Base-by-base conservation (phyloP, 2,888 invertebrate genomes). In the Yponomeuta evonymella region DNA sequence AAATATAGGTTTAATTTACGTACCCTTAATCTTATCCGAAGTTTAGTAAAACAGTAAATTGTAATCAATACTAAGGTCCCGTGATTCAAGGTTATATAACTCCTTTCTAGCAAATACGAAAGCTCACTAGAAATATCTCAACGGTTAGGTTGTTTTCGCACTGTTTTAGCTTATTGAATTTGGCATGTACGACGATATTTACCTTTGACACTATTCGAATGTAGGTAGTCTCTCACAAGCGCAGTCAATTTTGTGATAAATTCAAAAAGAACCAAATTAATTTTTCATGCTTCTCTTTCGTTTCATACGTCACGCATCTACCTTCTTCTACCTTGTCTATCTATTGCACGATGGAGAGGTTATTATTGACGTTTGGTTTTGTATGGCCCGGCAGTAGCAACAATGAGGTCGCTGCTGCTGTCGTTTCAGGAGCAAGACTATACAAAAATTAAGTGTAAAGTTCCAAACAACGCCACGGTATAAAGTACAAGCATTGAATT, bases 41-140 rank as follows among this genome's bases (percentile, higher is more conserved):
- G 72, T 78, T 79, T 80, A 78, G 75, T 77, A 76, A 79, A 30
- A 71, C 64, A 48, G 68, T 51, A 68, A 68, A 30, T 23, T 63
- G 77, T 85, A 82, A 90, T 90, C 89, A 88, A 88, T 89, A 90
- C 83, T 80, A 77, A 82, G 84, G 86, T 90, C 90, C 85, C 89
- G 91, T 90, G 91, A 91, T 90, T 91, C 91, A 92, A 92, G 92
- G 92, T 92, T 92, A 92, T 90, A 86, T 92, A 92, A 92, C 89
- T 86, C 81, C 83, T 83, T 87, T 86, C 82, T 83, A 82, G 80
- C 80, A 78, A 79, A 76, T 78, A 80, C 23, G 76, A 77, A 80
- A 84, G 80, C 81, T 75, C 77, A 43, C 48, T 69, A 23, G 23
- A 51, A 11, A 48, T 48, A 58, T 12, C 15, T 15, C 1, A 67